Conservation (phyloP, 2,797 vertebrate species). For the Bovichtus variegatus region DNA sequence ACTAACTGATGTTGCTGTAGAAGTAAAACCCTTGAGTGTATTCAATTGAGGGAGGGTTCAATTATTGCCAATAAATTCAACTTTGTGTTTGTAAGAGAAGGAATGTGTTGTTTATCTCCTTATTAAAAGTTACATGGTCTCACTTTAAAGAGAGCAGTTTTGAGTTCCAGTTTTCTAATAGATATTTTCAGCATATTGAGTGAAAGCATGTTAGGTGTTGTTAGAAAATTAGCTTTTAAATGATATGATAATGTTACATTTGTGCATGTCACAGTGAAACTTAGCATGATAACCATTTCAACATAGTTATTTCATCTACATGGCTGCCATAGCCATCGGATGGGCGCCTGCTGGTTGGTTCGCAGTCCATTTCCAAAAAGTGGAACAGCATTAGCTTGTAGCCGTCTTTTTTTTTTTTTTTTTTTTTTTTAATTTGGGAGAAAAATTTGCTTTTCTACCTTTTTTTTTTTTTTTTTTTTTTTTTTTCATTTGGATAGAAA, state of each 20-base stretch:
- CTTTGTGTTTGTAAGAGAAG: background rate
- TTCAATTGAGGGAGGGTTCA: background rate
- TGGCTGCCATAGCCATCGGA: conserved; percentile 27
- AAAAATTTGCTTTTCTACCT: too few relatives aligned
- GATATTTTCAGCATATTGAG: conserved; percentile 10
- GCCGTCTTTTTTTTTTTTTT: conserved; percentile 19
- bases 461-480: conserved; percentile 1
- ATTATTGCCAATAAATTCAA: background rate
- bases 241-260: conserved; percentile 29
- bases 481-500: conserved; percentile 37
- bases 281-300: conserved; percentile 32
- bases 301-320: conserved; percentile 34
- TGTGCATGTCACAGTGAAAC: conserved; percentile 41
- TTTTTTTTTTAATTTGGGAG: too few relatives aligned
- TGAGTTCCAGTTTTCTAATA: background rate
- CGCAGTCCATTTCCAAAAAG: conserved; percentile 35
- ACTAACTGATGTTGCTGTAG: too few relatives aligned
- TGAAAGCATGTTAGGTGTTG: conserved; percentile 9
- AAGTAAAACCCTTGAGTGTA: too few relatives aligned
- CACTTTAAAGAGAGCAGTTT: background rate
- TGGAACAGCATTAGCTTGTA: conserved; percentile 40
- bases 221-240: conserved; percentile 32
- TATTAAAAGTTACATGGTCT: background rate
- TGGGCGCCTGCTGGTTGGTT: conserved; percentile 17
- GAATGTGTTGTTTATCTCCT: background rate